Evolutionary conservation across 2,888 invertebrate species (phyloP).

Genomic region (Metellina segmentata): DNA sequence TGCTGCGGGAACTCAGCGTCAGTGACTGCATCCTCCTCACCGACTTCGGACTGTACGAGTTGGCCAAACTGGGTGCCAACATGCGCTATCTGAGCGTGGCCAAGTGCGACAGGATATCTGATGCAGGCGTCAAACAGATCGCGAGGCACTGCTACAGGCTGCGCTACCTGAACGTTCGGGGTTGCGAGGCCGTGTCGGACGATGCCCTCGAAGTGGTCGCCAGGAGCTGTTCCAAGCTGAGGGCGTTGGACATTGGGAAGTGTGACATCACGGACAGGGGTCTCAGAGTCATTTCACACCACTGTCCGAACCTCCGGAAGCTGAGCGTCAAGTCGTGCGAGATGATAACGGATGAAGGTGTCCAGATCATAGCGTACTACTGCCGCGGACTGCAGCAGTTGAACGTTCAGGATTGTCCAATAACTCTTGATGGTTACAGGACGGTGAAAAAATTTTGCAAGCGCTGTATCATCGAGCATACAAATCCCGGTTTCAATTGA

Average conservation of each 20-base stretch:
- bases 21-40: constrained; percentile 90
- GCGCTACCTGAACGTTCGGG: constrained; percentile 91
- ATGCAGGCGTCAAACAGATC: constrained; percentile 92
- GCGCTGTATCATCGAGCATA: constrained; percentile 95
- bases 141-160: constrained; percentile 93
- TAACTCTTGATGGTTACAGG: constrained; percentile 92
- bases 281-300: constrained; percentile 83
- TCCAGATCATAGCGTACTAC: constrained; percentile 93
- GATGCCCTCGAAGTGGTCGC: constrained; percentile 93
- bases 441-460: constrained; percentile 96
- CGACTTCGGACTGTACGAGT: constrained; percentile 93
- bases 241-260: constrained; percentile 94
- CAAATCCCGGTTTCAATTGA: constrained; percentile 90
- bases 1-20: constrained; percentile 89
- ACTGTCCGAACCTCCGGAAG: constrained; percentile 87
- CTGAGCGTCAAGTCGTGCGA: constrained; percentile 88
- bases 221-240: constrained; percentile 90
- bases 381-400: constrained; percentile 93
- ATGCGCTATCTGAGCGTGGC: constrained; percentile 97
- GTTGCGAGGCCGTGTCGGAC: constrained; percentile 95
- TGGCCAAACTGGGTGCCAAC: constrained; percentile 92
- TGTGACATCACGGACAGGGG: constrained; percentile 96
- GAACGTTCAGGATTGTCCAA: constrained; percentile 93
- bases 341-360: constrained; percentile 92
- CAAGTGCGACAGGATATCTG: constrained; percentile 92